These are phyloP conservation scores for Aphaenogaster rudis DNA, from an alignment of 1,140 invertebrate species.

Conservation along the genomic window DNA sequence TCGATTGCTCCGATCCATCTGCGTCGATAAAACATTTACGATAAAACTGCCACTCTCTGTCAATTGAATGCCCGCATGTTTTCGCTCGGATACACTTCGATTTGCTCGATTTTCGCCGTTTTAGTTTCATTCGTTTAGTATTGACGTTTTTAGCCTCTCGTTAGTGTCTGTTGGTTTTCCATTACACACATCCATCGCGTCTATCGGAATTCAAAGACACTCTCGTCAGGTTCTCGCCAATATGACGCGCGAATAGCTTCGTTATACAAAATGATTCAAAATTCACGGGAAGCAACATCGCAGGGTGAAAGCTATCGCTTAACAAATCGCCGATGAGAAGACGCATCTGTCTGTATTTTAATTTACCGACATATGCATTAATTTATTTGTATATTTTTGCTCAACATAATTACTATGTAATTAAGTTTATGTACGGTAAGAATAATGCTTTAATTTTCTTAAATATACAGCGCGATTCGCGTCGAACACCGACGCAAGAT, in stretches of 20 bases:
- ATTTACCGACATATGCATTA: not conserved
- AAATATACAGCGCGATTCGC: slow-evolving; percentile 4
- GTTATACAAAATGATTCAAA: not conserved
- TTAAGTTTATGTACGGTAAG: not conserved
- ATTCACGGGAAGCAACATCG: not conserved
- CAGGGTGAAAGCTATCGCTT: not conserved
- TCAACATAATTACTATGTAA: not conserved
- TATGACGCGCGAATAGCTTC: not conserved
- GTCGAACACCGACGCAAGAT: not conserved
- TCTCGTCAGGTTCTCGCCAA: not conserved
- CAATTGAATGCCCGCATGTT: slow-evolving; percentile 47
- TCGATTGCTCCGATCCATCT: slow-evolving; percentile 1
- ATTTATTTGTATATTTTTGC: not conserved
- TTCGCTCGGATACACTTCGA: slow-evolving; percentile 16
- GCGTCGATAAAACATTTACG: slow-evolving; percentile 16
- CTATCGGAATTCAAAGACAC: not conserved
- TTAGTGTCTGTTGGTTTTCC: slow-evolving; percentile 41
- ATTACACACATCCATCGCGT: slow-evolving; percentile 12
- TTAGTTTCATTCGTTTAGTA: slow-evolving; percentile 39
- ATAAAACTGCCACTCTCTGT: slow-evolving; percentile 47
- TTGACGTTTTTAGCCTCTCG: slow-evolving; percentile 48
- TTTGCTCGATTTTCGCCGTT: slow-evolving; percentile 33
- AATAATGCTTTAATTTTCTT: not conserved
- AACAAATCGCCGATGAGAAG: not conserved
- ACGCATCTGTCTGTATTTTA: slow-evolving; percentile 1